These are phyloP conservation scores for Pantelozetes paolii DNA, from an alignment of 2,888 invertebrate species.

Conservation along the genomic window DNA sequence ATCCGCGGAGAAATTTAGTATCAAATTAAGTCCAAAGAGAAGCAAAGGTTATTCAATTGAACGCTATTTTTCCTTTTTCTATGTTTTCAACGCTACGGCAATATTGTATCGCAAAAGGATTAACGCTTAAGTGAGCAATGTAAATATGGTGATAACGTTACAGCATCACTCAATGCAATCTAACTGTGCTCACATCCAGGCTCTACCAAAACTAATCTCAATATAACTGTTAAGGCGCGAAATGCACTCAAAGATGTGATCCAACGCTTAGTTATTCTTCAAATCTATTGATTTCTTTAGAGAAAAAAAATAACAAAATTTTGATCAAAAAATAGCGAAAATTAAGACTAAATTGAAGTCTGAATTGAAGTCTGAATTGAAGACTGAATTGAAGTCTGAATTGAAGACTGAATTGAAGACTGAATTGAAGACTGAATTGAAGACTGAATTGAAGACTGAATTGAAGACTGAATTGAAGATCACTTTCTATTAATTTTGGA, in stretches of 20 bases:
- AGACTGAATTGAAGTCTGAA: no score
- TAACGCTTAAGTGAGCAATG: slow-evolving; percentile 26
- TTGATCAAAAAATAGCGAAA: neutral
- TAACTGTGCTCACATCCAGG: neutral
- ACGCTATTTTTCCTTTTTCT: neutral
- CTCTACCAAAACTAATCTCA: slow-evolving; percentile 2
- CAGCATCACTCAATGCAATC: neutral
- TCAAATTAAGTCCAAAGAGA: slow-evolving; percentile 26
- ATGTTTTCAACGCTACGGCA: neutral
- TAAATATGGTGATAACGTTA: slow-evolving; percentile 24
- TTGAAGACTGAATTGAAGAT: neutral
- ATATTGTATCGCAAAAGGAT: slow-evolving; percentile 26
- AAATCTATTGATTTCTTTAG: neutral
- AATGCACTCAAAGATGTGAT: neutral
- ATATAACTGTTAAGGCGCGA: neutral
- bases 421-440: no score
- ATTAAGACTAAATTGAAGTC: no score
- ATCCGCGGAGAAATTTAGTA: slow-evolving; percentile 33
- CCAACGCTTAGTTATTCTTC: neutral
- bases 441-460: no score
- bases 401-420: no score
- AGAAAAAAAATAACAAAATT: neutral
- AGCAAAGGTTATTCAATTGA: slow-evolving; percentile 27
- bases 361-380: no score
- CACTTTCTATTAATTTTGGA: slow-evolving; percentile 31